Base-by-base conservation (phyloP, 1,140 invertebrate genomes). In the Orchesella cincta region DNA sequence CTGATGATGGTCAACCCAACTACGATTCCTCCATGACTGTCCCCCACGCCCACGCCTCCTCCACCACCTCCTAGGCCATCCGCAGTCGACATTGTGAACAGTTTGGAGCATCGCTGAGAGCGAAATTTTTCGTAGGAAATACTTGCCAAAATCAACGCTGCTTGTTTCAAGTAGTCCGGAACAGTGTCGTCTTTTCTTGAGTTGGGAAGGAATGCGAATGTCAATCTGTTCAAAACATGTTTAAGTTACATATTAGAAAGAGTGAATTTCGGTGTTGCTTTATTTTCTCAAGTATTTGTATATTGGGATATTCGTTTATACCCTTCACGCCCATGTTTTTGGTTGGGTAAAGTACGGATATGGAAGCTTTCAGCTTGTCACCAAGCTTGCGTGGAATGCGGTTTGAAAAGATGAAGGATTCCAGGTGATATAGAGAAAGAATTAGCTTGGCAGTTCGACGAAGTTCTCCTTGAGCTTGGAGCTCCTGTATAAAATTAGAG, bases 141-240 rank as follows among this genome's bases (percentile, higher is more conserved):
- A 5, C 12, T 8, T 23, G 71, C 71, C 16, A 73, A 35, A 18
- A 73, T 51, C 18, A 78, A 73, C 23, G 73, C 54, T 33, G 57
- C 79, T 39, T 39, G 34, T 73, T 77, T 77, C 8, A 75, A 36
- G 20, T 36, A 57, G 18, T 73, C 73, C n/a, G 79, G 79, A 35
- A 80, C 70, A 3, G 54, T 62, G 12, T 26, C 28, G 34, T 80
- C 79, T 33, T 74, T 70, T 16, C 54, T 28, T 23, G 31, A 73
- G 54, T 80, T 80, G 35, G 79, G 79, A n/a, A 76, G 62, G 67
- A 80, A 62, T 70, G 51, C 33, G 26, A 77, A 71, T 23, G 20
- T 12, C 16, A 62, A 36, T 26, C 39, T 51, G 35, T 5, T n/a
- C n/a, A n/a, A n/a, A n/a, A n/a, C n/a, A n/a, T n/a, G n/a, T n/a